Conservation (phyloP, 2,113 vertebrate species). For the Rynchops niger region DNA sequence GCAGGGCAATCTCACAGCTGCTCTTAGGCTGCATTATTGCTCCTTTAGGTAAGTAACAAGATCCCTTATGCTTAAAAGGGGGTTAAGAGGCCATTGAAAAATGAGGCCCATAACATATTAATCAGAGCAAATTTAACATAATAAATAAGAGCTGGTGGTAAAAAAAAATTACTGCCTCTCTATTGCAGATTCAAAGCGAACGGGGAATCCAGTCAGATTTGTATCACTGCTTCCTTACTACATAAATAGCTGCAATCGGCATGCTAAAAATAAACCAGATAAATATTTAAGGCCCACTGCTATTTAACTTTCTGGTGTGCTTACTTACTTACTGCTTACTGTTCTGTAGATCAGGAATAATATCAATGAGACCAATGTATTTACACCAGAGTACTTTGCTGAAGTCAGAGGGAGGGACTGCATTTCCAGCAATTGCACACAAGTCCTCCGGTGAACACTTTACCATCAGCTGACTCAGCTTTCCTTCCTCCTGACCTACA, state of each 20-base stretch:
- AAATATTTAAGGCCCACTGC: conserved; percentile 43
- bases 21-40: not conserved
- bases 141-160: not conserved
- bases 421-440: not conserved
- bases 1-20: not conserved
- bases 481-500: not conserved
- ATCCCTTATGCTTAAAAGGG: not conserved
- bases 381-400: not conserved
- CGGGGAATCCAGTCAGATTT: conserved; percentile 21
- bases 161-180: not conserved
- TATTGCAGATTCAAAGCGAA: not conserved
- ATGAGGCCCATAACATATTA: not conserved
- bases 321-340: not conserved
- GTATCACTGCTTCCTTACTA: not conserved
- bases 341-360: not conserved
- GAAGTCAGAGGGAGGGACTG: not conserved
- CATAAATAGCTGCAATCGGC: conserved; percentile 26
- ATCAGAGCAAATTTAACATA: not conserved
- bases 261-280: conserved; percentile 30
- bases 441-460: not conserved
- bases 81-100: not conserved
- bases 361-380: not conserved
- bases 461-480: not conserved
- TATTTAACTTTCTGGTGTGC: not conserved
- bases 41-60: not conserved